These are phyloP conservation scores for Mycalesis mineus DNA, from an alignment of 2,888 invertebrate species.

Conservation along the genomic window DNA sequence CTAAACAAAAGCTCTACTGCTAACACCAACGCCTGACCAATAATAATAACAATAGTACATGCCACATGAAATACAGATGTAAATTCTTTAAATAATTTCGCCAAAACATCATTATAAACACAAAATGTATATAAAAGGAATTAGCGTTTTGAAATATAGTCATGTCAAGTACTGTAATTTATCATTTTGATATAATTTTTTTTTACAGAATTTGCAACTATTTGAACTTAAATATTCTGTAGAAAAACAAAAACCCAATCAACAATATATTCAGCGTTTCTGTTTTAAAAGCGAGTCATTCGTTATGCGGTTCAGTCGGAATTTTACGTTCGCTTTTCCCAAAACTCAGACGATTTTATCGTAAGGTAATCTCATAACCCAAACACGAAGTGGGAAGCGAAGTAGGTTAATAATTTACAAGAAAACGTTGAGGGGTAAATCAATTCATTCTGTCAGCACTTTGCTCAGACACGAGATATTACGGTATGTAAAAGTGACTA, in stretches of 20 bases:
- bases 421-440: constrained; percentile 14
- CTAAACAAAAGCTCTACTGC: no score
- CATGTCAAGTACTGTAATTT: no score
- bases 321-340: constrained; percentile 6
- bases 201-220: no score
- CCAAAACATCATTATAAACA: neutral
- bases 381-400: constrained; percentile 19
- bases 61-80: no score
- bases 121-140: neutral
- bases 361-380: constrained; percentile 18
- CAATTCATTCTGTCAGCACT: constrained; percentile 24
- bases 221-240: no score
- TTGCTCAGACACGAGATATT: neutral
- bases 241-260: neutral
- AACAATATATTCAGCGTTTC: neutral
- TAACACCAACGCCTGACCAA: no score
- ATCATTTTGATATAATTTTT: neutral
- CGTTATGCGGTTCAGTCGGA: neutral
- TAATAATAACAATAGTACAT: no score
- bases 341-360: constrained; percentile 13
- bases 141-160: neutral
- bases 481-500: neutral
- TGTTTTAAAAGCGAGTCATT: neutral
- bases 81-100: no score
- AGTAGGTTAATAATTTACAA: constrained; percentile 28